Base-by-base conservation (phyloP, 2,888 invertebrate species). In the Dryocosmus kuriphilus region DNA sequence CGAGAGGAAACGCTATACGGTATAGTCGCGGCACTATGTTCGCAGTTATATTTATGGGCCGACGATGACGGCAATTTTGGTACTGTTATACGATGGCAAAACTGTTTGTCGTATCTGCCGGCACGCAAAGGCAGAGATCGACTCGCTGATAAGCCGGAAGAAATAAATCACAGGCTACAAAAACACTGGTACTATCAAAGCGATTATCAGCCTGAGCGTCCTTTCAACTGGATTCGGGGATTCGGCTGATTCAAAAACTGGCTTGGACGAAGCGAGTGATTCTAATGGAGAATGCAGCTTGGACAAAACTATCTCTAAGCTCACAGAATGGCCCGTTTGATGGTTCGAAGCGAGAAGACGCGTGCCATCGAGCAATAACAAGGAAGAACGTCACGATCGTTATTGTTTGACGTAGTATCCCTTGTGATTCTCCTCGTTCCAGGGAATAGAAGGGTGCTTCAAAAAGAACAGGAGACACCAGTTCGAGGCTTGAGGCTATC, bases 31-130 rank as follows among this genome's bases (percentile, higher is more conserved):
- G 76, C 78, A 77, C 83, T 81, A 81, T 80, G 78, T 83, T 84
- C 80, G 84, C 81, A 85, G 83, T 85, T 85, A 85, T 88, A 89
- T 90, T 89, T 89, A 90, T 86, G 89, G 84, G 84, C 79, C 84
- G 82, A 84, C 82, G 85, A 87, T 86, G 85, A 87, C 82, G 84
- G 83, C 84, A 86, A 86, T 88, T 86, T 85, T 84, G 79, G 24
- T 35, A 30, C 62, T 74, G 75, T 74, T 77, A 79, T 80, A 80
- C 79, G 77, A 77, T 78, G 75, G 75, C 81, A 75, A 82, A 85
- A 85, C 81, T 84, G 81, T 85, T 80, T 55, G 71, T 74, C 77
- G 51, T 55, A 74, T 41, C 51, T 71, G 71, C 46, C 19, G 30
- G 46, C 71, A 71, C 71, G 71, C 71, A 71, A 71, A 46, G 46